Evolutionary conservation across 35 echinoderm and acorn worm species (phyloP), one percentile per base, ranked within the genome.

Genomic region (Hemicentrotus pulcherrimus): DNA sequence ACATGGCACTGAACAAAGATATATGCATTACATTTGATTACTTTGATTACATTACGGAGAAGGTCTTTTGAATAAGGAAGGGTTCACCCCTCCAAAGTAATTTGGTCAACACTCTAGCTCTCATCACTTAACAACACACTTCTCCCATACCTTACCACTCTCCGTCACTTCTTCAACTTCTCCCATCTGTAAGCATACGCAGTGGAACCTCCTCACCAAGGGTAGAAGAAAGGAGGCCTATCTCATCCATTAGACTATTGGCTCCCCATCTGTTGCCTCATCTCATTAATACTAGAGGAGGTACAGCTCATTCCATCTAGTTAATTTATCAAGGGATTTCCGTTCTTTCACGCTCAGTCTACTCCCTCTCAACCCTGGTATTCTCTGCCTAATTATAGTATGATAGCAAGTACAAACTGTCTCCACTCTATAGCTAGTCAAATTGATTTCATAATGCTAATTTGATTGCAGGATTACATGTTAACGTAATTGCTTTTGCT

Each of bases 181-280:
- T 18, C 14, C 46, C 46, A 33, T 32, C 32, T 3, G 8, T 47
- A 35, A 0, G 46, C 88, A 15, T 15, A 22, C 88, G 18, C 32
- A 45, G 32, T 33, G n/a, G 46, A 47, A 47, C 32, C 32, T 16
- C 31, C 4, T 3, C 32, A 45, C 3, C 88, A 16, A 47, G 18
- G 12, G 46, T 15, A 15, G 33, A 90, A 90, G 88, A 90, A 47
- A 24, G 33, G 88, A 35, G 88, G 18, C 88, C 13, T 86, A 90
- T 90, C 88, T 90, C 88, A 90, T 41, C 88, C 88, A 90, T 90
- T 90, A 90, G 46, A 90, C 16, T 45, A 45, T 45, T 90, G 14
- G 88, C 32, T 30, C 88, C 70, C 88, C 88, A 90, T 90, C 88
- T 90, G 88, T 33, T 90, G 88, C 46, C 88, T 90, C 88, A 90